Base-by-base conservation (phyloP, 2,113 vertebrate species). In the Beaufortia kweichowensis region DNA sequence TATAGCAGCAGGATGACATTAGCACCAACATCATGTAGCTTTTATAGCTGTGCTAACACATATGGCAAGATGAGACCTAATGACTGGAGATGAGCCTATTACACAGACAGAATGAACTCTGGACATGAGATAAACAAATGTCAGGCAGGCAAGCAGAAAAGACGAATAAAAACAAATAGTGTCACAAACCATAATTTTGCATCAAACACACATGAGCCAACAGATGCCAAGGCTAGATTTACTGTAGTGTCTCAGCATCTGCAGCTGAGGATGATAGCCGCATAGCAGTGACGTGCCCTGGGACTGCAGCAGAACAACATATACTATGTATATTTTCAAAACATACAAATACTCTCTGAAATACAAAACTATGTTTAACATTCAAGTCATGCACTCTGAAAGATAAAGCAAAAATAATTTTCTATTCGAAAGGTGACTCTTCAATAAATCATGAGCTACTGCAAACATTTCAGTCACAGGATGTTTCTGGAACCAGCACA, bases 1-100 rank as follows among this genome's bases (percentile, higher is more conserved):
- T 23, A 11, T 4, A 72, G 75, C 50, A 75, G 75, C 81, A 79
- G 78, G 29, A 80, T 56, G 68, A 76, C 75, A 72, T 86, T 79
- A 85, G 68, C 73, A 83, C 75, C 75, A 87, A 23, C 53, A 50
- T 64, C 50, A 53, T 66, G 75, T 69, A 79, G 31, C 78, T 82
- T 73, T 65, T 26, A 70, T 60, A 68, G 48, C 76, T 63, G 26
- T 28, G 43, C 48, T 4, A 10, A 69, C 76, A 78, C 67, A 64
- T 71, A 56, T 63, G 57, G 76, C 56, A 14, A 26, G 46, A 35
- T 71, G 31, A 29, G 21, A 53, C 3, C 29, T 35, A 17, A 73
- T 39, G 62, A 50, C n/a, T 33, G 15, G 23, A 79, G 48, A n/a
- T 9, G 29, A 26, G 43, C 31, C 12, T 3, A 50, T n/a, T n/a